Percentiles rank a stretch among this genome's conserved stretches.
These are phyloP conservation scores for Rhyzopertha dominica DNA, from an alignment of 1,140 invertebrate genomes.

Conservation along the genomic window DNA sequence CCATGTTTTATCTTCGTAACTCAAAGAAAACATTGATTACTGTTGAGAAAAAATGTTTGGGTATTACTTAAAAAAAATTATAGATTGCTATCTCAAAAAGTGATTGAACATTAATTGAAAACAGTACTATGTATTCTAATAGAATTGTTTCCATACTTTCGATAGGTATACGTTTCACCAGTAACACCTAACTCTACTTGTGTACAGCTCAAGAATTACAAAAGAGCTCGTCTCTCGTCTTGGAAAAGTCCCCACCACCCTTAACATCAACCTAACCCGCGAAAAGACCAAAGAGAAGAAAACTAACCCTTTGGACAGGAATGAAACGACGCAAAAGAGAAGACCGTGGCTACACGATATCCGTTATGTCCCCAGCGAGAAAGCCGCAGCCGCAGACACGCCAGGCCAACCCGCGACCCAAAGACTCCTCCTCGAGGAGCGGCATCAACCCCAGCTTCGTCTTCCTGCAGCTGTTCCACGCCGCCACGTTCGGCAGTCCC, in stretches of 20 bases:
- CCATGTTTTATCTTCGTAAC: too few species aligned
- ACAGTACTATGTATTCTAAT: too few species aligned
- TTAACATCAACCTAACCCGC: slow-evolving; percentile 12
- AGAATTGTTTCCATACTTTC: too few species aligned
- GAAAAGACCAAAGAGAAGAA: slow-evolving; percentile 22
- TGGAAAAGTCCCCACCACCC: slow-evolving; percentile 25
- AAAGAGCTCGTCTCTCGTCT: slow-evolving; percentile 39
- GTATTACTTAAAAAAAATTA: too few species aligned
- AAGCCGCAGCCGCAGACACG: slow-evolving; percentile 28
- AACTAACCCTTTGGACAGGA: slow-evolving; percentile 21
- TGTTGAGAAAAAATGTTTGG: too few species aligned
- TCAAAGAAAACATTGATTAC: too few species aligned
- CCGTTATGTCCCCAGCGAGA: slow-evolving; percentile 70
- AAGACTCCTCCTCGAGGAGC: slow-evolving; percentile 50
- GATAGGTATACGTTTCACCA: too few species aligned
- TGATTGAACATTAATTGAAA: too few species aligned
- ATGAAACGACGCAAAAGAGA: slow-evolving; percentile 45
- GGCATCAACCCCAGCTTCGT: slow-evolving; percentile 73
- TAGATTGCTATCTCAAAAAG: too few species aligned
- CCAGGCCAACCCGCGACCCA: slow-evolving; percentile 13
- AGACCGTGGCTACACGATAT: slow-evolving; percentile 77
- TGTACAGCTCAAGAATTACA: slow-evolving; percentile 38
- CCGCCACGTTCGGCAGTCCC: slow-evolving; percentile 57
- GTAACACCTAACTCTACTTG: too few species aligned
- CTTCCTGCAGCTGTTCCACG: slow-evolving; percentile 88